Evolutionary conservation across 2,797 vertebrate genomes (phyloP).

Genomic region (Aldrovandia affinis): DNA sequence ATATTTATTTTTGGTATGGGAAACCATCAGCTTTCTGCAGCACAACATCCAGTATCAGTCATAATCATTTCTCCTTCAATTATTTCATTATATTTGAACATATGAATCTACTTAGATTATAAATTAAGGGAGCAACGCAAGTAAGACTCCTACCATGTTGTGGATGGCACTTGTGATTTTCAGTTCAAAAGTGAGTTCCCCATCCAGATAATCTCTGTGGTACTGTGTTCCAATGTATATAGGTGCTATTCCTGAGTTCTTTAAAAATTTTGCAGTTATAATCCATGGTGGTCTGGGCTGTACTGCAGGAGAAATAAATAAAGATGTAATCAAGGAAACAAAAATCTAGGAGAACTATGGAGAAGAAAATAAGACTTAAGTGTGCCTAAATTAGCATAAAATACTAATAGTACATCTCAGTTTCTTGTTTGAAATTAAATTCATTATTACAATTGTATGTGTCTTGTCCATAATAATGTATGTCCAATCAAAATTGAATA

Average conservation of each 20-base stretch:
- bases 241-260: slow-evolving; percentile 6
- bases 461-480: not conserved
- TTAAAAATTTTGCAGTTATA: slow-evolving; percentile 45
- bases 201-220: slow-evolving; percentile 44
- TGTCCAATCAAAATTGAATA: not conserved
- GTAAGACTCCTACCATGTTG: slow-evolving; percentile 14
- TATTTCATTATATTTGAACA: too few relatives aligned
- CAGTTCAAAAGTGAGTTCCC: slow-evolving; percentile 56
- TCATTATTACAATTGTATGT: not conserved
- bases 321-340: not conserved
- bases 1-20: too few relatives aligned
- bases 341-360: too few relatives aligned
- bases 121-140: too few relatives aligned
- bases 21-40: too few relatives aligned
- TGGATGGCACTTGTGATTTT: slow-evolving; percentile 38
- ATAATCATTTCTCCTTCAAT: too few relatives aligned
- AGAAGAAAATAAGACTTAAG: too few relatives aligned
- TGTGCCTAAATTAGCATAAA: too few relatives aligned
- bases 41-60: too few relatives aligned
- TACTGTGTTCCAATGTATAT: slow-evolving; percentile 58
- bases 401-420: not conserved
- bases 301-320: slow-evolving; percentile 52
- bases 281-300: slow-evolving; percentile 63
- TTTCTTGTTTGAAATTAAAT: not conserved
- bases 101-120: too few relatives aligned